Base-by-base conservation (phyloP, 2,113 vertebrate species). In the Podarcis muralis region DNA sequence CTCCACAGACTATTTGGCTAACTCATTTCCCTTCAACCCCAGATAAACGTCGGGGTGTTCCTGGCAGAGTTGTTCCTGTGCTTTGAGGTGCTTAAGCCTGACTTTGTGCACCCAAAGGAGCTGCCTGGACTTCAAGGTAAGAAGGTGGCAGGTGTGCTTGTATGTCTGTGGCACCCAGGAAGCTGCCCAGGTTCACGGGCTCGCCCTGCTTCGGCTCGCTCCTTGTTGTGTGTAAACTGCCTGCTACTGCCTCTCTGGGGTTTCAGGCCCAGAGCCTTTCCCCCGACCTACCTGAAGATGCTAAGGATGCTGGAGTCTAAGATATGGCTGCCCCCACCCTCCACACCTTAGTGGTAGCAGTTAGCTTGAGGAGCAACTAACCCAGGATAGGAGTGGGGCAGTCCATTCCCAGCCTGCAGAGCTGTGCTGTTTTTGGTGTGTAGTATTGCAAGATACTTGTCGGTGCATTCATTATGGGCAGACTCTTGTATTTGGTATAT, bases 11-110 rank as follows among this genome's bases (percentile, higher is more conserved):
- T 15, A 6, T 9, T 30, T 1, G 1, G 23, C 83, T 86, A 35
- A 92, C 16, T 22, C 3, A 32, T 15, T 48, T 30, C 22, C 48
- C 22, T 22, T 30, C 43, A 53, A 2, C 0, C 48, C 22, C 82
- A 99, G 98, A 88, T 97, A 65, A 99, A 99, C 74, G 94, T 98
- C 68, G 91, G 98, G 90, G 97, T 97, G 89, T 98, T 99, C 90
- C 91, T 99, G 65, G 97, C 98, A 1, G 98, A 99, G 83, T 96
- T 99, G 87, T 97, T 98, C 53, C 90, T 91, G 87, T 98, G 98
- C 96, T 98, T 99, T 81, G 98, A 98, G 93, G 96, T 99, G 53
- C 94, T 93, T 88, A 98, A 96, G 88, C 98, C 98, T 0, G 98
- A 98, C 72, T 99, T 98, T 81, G 98, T 99, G 87, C 97, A 97